Evolutionary conservation across 2,113 vertebrate genomes (phyloP).

Genomic region (Indicator indicator): DNA sequence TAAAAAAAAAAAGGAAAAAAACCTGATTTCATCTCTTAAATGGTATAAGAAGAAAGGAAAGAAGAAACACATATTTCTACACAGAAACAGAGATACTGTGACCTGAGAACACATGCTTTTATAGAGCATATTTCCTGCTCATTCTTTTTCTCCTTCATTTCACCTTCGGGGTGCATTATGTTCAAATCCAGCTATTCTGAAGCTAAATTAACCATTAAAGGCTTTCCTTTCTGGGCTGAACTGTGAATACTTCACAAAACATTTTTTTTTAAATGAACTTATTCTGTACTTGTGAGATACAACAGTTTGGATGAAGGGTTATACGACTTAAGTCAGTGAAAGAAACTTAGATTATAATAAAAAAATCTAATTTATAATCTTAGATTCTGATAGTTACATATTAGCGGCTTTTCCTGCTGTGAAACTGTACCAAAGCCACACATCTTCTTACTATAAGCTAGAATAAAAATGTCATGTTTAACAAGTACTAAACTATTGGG

Average conservation of each 20-base stretch:
- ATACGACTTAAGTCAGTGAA: background rate
- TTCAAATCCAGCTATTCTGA: constrained; percentile 19
- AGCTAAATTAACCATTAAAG: constrained; percentile 55
- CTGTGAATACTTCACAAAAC: constrained; percentile 25
- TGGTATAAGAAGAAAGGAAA: background rate
- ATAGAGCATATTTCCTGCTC: constrained; percentile 24
- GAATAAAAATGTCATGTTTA: constrained; percentile 52
- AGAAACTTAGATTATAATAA: background rate
- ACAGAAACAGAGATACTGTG: background rate
- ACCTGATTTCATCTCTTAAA: background rate
- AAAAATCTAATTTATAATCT: background rate
- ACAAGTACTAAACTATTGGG: background rate
- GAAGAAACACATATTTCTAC: background rate
- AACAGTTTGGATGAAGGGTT: background rate
- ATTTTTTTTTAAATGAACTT: constrained; percentile 22
- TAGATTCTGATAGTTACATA: background rate
- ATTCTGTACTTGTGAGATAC: background rate
- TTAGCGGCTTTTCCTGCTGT: background rate
- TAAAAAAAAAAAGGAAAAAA: too few species aligned
- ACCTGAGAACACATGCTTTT: constrained; percentile 6
- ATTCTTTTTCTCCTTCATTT: constrained; percentile 44
- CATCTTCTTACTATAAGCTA: background rate
- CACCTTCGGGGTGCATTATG: constrained; percentile 39
- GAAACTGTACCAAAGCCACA: background rate
- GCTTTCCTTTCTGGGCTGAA: background rate